Percentiles rank a stretch among this genome's conserved stretches.
phyloP scores from a whole-genome alignment of 53 echinoderm and acorn worm genomes.

The Pentamera pediparva region DNA sequence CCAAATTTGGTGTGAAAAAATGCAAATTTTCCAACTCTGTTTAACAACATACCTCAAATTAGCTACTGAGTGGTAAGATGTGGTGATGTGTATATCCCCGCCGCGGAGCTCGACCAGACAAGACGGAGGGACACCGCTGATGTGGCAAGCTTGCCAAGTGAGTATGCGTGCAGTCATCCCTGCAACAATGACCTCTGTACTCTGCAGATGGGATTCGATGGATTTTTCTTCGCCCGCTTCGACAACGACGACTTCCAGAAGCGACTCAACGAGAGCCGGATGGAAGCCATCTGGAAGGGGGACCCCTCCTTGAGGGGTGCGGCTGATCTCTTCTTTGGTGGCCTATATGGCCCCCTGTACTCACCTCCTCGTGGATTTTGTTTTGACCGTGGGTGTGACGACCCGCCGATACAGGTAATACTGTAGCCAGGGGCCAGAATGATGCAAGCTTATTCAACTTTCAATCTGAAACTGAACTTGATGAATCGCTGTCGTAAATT shows the following conservation, averaged over 20 bases:
- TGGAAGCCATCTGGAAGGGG: conserved; percentile 42
- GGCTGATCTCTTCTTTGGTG: conserved; percentile 34
- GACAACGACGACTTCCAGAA: background rate
- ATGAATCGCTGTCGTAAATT: background rate
- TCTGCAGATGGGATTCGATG: conserved; percentile 37
- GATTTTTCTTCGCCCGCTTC: conserved; percentile 37
- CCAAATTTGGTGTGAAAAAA: too few species aligned
- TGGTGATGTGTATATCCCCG: too few species aligned
- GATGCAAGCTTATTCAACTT: background rate
- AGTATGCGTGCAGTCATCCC: too few species aligned
- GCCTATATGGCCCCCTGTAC: conserved; percentile 40
- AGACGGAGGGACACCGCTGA: too few species aligned
- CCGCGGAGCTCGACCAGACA: too few species aligned
- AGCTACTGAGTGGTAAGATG: too few species aligned
- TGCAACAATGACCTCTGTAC: background rate
- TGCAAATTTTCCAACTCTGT: too few species aligned
- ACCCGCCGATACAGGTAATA: conserved; percentile 40
- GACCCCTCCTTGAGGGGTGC: conserved; percentile 20
- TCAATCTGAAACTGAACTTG: background rate
- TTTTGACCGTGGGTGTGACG: conserved; percentile 33
- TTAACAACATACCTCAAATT: too few species aligned
- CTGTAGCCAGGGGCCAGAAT: background rate
- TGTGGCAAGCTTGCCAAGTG: too few species aligned
- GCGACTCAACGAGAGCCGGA: background rate
- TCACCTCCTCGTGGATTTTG: conserved; percentile 38